These are phyloP conservation scores for Procambarus clarkii DNA, from an alignment of 1,140 invertebrate species.

Conservation along the genomic window DNA sequence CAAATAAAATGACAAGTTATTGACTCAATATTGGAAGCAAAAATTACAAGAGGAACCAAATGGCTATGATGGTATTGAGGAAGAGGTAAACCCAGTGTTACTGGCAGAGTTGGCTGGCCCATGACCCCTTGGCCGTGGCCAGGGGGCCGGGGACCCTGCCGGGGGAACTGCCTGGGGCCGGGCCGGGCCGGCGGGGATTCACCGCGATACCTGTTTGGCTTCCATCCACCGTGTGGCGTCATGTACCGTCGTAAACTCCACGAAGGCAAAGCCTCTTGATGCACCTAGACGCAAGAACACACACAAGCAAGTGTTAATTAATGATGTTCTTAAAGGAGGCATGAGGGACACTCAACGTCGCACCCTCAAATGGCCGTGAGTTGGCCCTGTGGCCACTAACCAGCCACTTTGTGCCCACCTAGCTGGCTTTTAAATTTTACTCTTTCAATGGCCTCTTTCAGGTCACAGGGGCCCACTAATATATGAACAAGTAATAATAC, in stretches of 20 bases:
- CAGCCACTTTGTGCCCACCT: slow-evolving; percentile 60
- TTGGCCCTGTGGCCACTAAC: slow-evolving; percentile 68
- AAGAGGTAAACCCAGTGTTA: slow-evolving; percentile 70
- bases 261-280: slow-evolving; percentile 94
- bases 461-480: slow-evolving; percentile 61
- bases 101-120: slow-evolving; percentile 66
- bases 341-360: slow-evolving; percentile 68
- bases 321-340: slow-evolving; percentile 66
- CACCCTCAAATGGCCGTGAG: slow-evolving; percentile 67
- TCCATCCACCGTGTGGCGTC: slow-evolving; percentile 95
- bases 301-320: slow-evolving; percentile 74
- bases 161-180: slow-evolving; percentile 66
- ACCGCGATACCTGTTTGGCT: slow-evolving; percentile 87
- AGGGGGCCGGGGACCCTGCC: slow-evolving; percentile 59
- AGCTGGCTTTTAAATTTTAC: slow-evolving; percentile 43
- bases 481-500: slow-evolving; percentile 42
- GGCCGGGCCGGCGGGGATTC: slow-evolving; percentile 73
- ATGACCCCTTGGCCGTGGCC: slow-evolving; percentile 56
- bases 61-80: slow-evolving; percentile 69
- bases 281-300: slow-evolving; percentile 83
- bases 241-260: slow-evolving; percentile 93
- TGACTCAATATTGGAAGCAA: slow-evolving; percentile 68
- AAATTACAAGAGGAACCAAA: slow-evolving; percentile 63
- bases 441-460: slow-evolving; percentile 52
- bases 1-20: slow-evolving; percentile 65